phyloP scores from a whole-genome alignment of 1,140 invertebrate genomes.

The Drosophila funebris region DNA sequence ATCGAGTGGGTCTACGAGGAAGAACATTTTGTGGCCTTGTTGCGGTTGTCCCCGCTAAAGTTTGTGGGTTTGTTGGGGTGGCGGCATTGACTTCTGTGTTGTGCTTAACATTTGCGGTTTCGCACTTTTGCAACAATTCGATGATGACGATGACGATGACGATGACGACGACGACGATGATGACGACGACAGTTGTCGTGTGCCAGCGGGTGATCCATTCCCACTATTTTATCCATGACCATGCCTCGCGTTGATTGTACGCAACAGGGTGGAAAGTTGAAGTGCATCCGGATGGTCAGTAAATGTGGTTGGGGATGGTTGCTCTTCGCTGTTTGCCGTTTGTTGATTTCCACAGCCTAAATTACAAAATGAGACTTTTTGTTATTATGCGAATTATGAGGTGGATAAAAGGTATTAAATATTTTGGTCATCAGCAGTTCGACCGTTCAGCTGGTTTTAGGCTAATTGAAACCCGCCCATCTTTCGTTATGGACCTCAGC shows the following conservation, averaged over 20 bases:
- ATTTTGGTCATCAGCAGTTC: constrained; percentile 53
- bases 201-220: constrained; percentile 35
- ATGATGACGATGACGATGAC: constrained; percentile 29
- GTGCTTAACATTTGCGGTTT: constrained; percentile 83
- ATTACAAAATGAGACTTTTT: constrained; percentile 57
- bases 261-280: constrained; percentile 83
- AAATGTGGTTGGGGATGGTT: constrained; percentile 16
- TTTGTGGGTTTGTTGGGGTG: constrained; percentile 48
- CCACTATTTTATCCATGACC: not conserved
- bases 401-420: constrained; percentile 82
- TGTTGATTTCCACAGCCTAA: constrained; percentile 59
- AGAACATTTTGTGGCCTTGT: constrained; percentile 31
- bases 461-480: constrained; percentile 72
- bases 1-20: constrained; percentile 27
- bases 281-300: constrained; percentile 81
- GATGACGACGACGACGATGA: constrained; percentile 27
- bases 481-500: constrained; percentile 24
- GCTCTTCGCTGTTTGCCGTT: constrained; percentile 39
- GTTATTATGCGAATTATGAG: constrained; percentile 82
- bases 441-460: constrained; percentile 62
- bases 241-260: constrained; percentile 53
- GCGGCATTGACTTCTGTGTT: constrained; percentile 75
- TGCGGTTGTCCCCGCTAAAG: constrained; percentile 55
- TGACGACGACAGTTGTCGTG: constrained; percentile 30
- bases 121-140: constrained; percentile 82